Conservation (phyloP, 2,797 vertebrate genomes). For the Pantherophis alleghaniensis region DNA sequence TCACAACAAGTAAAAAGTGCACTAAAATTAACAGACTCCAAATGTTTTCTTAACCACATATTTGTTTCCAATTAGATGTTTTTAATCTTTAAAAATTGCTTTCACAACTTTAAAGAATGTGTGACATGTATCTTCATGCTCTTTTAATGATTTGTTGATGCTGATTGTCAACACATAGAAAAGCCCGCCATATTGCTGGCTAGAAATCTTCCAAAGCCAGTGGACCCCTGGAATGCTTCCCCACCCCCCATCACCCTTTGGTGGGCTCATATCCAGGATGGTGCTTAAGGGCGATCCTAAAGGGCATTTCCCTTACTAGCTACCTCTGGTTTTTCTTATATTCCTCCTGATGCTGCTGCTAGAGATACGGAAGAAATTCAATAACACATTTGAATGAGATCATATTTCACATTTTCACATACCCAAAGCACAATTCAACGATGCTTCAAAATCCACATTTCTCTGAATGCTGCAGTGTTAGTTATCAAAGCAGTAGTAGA, state of each 20-base stretch:
- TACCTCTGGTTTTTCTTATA: background rate
- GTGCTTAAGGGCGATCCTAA: background rate
- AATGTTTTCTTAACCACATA: slow-evolving; percentile 67
- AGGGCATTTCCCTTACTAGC: background rate
- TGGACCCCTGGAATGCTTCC: background rate
- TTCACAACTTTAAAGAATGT: slow-evolving; percentile 27
- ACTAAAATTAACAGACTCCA: slow-evolving; percentile 70
- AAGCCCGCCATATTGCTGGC: background rate
- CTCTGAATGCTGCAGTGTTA: background rate
- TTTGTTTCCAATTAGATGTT: slow-evolving; percentile 71
- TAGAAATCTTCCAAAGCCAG: background rate
- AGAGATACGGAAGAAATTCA: background rate
- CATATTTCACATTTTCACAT: background rate
- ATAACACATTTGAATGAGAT: background rate
- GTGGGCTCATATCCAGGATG: background rate
- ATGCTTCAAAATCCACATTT: background rate
- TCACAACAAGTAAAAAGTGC: slow-evolving; percentile 40
- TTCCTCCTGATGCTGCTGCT: background rate
- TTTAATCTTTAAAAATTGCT: slow-evolving; percentile 64
- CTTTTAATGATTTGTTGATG: slow-evolving; percentile 14
- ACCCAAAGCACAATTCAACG: background rate
- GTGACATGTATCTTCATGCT: slow-evolving; percentile 49
- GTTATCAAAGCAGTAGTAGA: background rate
- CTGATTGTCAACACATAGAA: slow-evolving; percentile 31
- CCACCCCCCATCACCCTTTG: background rate